Evolutionary conservation across 1,140 invertebrate genomes (phyloP).

Genomic region (Drosophila setifemur): DNA sequence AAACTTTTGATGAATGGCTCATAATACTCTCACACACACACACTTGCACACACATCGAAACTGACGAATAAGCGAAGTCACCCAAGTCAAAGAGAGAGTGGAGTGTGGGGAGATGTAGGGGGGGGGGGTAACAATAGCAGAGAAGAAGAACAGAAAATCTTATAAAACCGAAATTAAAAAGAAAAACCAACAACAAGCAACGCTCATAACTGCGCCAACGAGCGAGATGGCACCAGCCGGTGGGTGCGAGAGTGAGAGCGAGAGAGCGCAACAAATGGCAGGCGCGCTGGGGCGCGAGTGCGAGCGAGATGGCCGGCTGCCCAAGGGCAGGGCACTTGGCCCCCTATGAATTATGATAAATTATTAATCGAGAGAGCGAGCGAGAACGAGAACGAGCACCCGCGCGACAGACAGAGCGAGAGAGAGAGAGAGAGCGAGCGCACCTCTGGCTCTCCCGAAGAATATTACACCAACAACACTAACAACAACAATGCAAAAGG

Average conservation of each 20-base stretch:
- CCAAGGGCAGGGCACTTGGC: slow-evolving; percentile 57
- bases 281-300: slow-evolving; percentile 34
- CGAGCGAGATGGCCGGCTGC: slow-evolving; percentile 49
- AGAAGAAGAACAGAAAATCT: slow-evolving; percentile 76
- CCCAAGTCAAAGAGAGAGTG: slow-evolving; percentile 37
- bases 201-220: slow-evolving; percentile 66
- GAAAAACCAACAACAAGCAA: slow-evolving; percentile 63
- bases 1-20: slow-evolving; percentile 78
- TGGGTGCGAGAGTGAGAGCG: slow-evolving; percentile 10
- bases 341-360: slow-evolving; percentile 82
- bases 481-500: slow-evolving; percentile 62
- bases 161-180: slow-evolving; percentile 79
- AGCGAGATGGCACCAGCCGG: not conserved
- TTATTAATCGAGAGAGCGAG: slow-evolving; percentile 68
- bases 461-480: slow-evolving; percentile 44
- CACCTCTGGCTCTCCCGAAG: slow-evolving; percentile 6
- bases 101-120: not conserved
- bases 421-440: slow-evolving; percentile 18
- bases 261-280: slow-evolving; percentile 43
- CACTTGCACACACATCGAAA: slow-evolving; percentile 7
- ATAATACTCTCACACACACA: slow-evolving; percentile 61
- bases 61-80: slow-evolving; percentile 78
- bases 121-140: slow-evolving; percentile 54
- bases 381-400: slow-evolving; percentile 38
- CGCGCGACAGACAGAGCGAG: slow-evolving; percentile 6